Conservation (phyloP, 2,888 invertebrate species). For the Coelinius sp. region DNA sequence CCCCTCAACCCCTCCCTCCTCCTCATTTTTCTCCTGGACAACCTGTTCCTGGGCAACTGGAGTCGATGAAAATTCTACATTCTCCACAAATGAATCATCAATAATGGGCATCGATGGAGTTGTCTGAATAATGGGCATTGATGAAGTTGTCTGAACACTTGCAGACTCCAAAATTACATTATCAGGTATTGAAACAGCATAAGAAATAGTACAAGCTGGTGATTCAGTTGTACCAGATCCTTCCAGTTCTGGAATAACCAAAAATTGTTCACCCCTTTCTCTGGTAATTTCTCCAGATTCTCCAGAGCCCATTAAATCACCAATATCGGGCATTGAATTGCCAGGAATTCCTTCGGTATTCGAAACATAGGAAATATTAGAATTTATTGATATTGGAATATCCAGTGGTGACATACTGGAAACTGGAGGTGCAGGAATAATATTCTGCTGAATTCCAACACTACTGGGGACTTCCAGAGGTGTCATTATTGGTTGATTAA, state of each 20-base stretch:
- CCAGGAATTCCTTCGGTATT: constrained; percentile 53
- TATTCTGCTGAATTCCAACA: constrained; percentile 67
- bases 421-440: constrained; percentile 62
- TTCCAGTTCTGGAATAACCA: constrained; percentile 57
- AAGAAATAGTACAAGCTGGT: constrained; percentile 53
- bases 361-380: constrained; percentile 73
- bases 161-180: constrained; percentile 54
- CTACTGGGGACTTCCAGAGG: constrained; percentile 81
- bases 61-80: constrained; percentile 51
- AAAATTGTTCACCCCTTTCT: constrained; percentile 56
- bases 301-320: constrained; percentile 57
- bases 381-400: constrained; percentile 83
- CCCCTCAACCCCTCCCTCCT: not conserved
- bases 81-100: constrained; percentile 63
- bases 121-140: constrained; percentile 66
- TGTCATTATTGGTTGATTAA: constrained; percentile 88
- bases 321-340: constrained; percentile 65
- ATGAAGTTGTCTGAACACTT: constrained; percentile 62
- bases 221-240: constrained; percentile 50
- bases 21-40: constrained; percentile 47
- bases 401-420: constrained; percentile 79
- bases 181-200: constrained; percentile 63
- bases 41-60: constrained; percentile 26
- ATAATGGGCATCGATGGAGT: constrained; percentile 69
- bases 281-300: constrained; percentile 47